Base-by-base conservation (phyloP, 2,113 vertebrate species). In the Strix aluco region DNA sequence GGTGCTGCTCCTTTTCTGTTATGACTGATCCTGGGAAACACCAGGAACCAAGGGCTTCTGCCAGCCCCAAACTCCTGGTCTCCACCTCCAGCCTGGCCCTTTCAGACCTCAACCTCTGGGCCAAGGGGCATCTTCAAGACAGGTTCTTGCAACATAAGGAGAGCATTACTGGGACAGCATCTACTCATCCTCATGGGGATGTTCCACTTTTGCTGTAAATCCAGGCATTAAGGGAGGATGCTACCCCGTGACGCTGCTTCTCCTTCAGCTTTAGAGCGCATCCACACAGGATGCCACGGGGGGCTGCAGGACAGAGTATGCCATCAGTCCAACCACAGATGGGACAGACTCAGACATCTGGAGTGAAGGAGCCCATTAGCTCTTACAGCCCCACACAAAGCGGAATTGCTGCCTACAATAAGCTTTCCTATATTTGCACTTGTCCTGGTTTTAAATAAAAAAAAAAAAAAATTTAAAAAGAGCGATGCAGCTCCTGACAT, bases 101-200 rank as follows among this genome's bases (percentile, higher is more conserved):
- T 29, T 27, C 86, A 67, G 34, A n/a, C 4, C 52, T 51, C 18
- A 6, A 44, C 3, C 88, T 25, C 36, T 26, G 29, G 11, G 10
- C 30, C 40, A 92, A 49, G 17, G 15, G 47, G 11, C 29, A 46
- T 36, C 62, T 80, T n/a, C 80, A 77, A 73, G 63, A 52, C 51
- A 51, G 57, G 32, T 63, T 83, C 62, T 65, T 70, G 44, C 0
- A 0, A 51, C 40, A 10, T 2, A 4, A 34, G 9, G 47, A 51
- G 54, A 19, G 3, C 46, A 22, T 4, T 18, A 34, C 30, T 30
- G 26, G n/a, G 62, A 57, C 27, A 44, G 30, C 0, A 0, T 1
- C 71, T 15, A 5, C 30, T 54, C 3, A 7, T 52, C 27, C 27
- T 46, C 66, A 9, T 2, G 3, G 51, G 42, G 25, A 30, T 32